Conservation (phyloP, 2,888 invertebrate genomes). For the Ornithoptera alexandrae region DNA sequence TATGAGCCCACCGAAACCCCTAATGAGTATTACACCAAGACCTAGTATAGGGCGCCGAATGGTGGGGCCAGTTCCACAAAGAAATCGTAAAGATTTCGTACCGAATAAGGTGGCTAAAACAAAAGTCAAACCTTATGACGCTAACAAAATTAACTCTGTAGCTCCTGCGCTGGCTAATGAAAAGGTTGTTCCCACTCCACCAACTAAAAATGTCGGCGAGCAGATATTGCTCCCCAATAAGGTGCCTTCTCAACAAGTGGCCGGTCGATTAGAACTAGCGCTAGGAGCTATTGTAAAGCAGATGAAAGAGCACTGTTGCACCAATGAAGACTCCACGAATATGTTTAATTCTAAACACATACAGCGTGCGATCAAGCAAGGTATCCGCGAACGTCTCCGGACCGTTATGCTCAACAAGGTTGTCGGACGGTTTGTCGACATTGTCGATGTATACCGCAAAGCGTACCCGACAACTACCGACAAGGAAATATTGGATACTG, state of each 20-base stretch:
- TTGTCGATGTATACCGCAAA: conserved; percentile 50
- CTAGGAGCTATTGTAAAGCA: conserved; percentile 59
- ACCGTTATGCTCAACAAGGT: conserved; percentile 51
- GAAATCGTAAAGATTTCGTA: conserved; percentile 39
- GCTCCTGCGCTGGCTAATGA: conserved; percentile 37
- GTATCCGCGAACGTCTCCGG: conserved; percentile 57
- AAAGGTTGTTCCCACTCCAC: conserved; percentile 31
- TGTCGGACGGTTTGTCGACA: conserved; percentile 43
- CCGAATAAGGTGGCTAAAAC: conserved; percentile 48
- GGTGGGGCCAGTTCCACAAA: conserved; percentile 31
- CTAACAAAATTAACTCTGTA: not conserved
- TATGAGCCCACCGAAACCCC: conserved; percentile 24
- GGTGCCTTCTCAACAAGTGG: conserved; percentile 47
- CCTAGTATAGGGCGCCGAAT: conserved; percentile 36
- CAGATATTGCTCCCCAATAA: conserved; percentile 43
- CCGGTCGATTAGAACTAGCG: conserved; percentile 63
- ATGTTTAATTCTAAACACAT: conserved; percentile 31
- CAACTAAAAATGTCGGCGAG: conserved; percentile 22
- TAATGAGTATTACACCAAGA: conserved; percentile 34
- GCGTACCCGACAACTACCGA: conserved; percentile 50
- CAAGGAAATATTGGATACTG: conserved; percentile 48
- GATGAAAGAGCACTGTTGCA: conserved; percentile 40
- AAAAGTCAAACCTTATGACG: conserved; percentile 33
- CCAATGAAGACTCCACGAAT: conserved; percentile 26
- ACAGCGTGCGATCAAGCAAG: conserved; percentile 46